Evolutionary conservation across 2,888 invertebrate genomes (phyloP).

Genomic region (Drosophila antonietae): DNA sequence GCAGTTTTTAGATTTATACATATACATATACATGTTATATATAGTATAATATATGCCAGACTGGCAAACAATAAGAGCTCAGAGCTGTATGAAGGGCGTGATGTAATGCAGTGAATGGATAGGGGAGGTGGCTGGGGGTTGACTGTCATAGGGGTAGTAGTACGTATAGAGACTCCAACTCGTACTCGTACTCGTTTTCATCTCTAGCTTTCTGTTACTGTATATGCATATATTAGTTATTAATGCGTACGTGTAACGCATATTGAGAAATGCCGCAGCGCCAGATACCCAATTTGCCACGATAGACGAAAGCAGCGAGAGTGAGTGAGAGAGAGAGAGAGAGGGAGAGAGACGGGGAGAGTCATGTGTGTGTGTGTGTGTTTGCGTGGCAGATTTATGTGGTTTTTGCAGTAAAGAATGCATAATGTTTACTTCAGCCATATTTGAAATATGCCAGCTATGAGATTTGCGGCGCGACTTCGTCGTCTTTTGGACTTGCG

Average conservation of each 20-base stretch:
- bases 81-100: slow-evolving; percentile 17
- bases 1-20: slow-evolving; percentile 75
- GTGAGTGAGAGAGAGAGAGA: neutral
- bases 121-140: neutral
- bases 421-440: slow-evolving; percentile 70
- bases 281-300: slow-evolving; percentile 58
- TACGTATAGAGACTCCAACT: slow-evolving; percentile 16
- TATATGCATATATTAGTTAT: slow-evolving; percentile 78
- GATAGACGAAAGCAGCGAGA: neutral
- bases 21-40: slow-evolving; percentile 42
- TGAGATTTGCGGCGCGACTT: slow-evolving; percentile 68
- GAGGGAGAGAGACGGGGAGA: neutral
- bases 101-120: slow-evolving; percentile 7
- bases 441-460: slow-evolving; percentile 66
- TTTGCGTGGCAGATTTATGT: slow-evolving; percentile 74
- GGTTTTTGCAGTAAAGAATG: slow-evolving; percentile 78
- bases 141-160: neutral
- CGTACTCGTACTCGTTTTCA: slow-evolving; percentile 36
- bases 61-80: slow-evolving; percentile 71
- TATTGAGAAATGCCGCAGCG: slow-evolving; percentile 75
- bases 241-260: slow-evolving; percentile 79
- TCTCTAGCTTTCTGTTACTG: slow-evolving; percentile 62
- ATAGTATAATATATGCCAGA: slow-evolving; percentile 47
- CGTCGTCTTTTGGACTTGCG: slow-evolving; percentile 12
- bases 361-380: slow-evolving; percentile 26